These are phyloP conservation scores for Zaprionus camerounensis DNA, from an alignment of 1,140 invertebrate species.

Conservation along the genomic window DNA sequence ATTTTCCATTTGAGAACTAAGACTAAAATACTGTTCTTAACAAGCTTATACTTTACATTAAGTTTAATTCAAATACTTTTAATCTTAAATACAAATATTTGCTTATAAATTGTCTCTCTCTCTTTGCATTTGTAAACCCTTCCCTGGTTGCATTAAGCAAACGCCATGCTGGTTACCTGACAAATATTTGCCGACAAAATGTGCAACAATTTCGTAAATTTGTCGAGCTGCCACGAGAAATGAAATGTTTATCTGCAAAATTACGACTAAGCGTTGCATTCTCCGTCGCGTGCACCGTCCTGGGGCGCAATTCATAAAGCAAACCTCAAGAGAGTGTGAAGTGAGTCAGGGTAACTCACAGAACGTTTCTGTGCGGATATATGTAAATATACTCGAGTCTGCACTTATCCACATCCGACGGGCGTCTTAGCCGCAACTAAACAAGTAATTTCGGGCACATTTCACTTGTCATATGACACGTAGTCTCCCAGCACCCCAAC, in stretches of 20 bases:
- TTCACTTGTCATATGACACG: slow-evolving; percentile 81
- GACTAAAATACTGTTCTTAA: no score
- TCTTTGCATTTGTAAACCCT: background rate
- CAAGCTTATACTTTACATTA: no score
- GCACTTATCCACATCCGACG: slow-evolving; percentile 20
- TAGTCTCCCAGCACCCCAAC: slow-evolving; percentile 28
- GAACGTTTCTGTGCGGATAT: background rate
- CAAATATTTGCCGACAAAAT: slow-evolving; percentile 32
- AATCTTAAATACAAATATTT: background rate
- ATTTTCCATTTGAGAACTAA: background rate
- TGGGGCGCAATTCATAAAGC: slow-evolving; percentile 56
- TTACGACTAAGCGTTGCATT: slow-evolving; percentile 36
- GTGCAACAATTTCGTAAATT: slow-evolving; percentile 30
- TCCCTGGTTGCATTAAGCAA: slow-evolving; percentile 1
- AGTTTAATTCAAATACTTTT: background rate
- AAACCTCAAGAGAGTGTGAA: slow-evolving; percentile 63
- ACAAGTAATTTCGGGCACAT: slow-evolving; percentile 81
- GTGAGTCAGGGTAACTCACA: slow-evolving; percentile 18
- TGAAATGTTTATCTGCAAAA: slow-evolving; percentile 67
- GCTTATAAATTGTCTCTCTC: background rate
- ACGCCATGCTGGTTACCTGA: background rate
- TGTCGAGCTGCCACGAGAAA: slow-evolving; percentile 31
- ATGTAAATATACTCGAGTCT: background rate
- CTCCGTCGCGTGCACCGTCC: slow-evolving; percentile 23
- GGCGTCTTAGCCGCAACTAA: slow-evolving; percentile 70